These are phyloP conservation scores for Orestias chungarensis DNA, from an alignment of 2,797 vertebrate genomes.

Conservation along the genomic window DNA sequence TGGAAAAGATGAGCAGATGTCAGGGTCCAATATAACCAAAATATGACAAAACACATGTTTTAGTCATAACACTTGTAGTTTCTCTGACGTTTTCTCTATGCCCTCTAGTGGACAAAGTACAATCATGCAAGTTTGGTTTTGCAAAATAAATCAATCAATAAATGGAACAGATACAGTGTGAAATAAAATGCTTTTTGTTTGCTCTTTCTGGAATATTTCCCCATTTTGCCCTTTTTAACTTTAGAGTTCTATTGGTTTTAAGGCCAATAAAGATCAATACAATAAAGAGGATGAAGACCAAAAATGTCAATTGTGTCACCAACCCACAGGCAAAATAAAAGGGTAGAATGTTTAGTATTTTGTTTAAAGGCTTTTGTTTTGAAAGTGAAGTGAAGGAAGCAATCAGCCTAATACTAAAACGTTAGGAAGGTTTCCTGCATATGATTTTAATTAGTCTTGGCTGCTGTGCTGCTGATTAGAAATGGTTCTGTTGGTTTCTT, in stretches of 20 bases:
- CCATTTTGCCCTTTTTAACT: background rate
- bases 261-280: too few species aligned
- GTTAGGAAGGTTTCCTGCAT: background rate
- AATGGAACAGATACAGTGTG: background rate
- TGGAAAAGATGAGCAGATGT: background rate
- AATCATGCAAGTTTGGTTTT: slow-evolving; percentile 27
- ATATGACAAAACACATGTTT: background rate
- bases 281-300: background rate
- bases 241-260: too few species aligned
- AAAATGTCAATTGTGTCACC: background rate
- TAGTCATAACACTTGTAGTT: background rate
- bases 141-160: background rate
- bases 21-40: background rate
- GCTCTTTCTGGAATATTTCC: background rate
- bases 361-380: background rate
- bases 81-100: slow-evolving; percentile 22
- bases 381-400: background rate
- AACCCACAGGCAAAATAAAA: background rate
- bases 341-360: background rate
- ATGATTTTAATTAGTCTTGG: too few species aligned
- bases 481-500: slow-evolving; percentile 42
- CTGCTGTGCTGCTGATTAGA: slow-evolving; percentile 46
- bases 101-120: slow-evolving; percentile 63
- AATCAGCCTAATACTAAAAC: background rate
- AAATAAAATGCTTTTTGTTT: background rate